A percentile compares a stretch with the other conserved stretches of the same genome.
Conservation (phyloP, 1,140 invertebrate species). For the Drosophila tsacasi region DNA sequence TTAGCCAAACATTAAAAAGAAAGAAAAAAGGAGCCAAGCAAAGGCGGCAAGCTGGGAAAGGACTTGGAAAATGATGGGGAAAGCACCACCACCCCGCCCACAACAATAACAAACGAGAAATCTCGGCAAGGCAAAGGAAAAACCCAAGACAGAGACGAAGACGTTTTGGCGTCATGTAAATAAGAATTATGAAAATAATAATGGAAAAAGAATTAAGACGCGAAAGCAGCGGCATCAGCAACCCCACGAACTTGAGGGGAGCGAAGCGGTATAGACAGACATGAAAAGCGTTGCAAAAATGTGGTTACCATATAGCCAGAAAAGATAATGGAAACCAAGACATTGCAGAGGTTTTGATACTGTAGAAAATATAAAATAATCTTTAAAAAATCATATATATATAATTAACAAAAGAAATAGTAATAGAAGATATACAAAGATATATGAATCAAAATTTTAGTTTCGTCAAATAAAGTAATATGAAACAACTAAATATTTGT, state of each 20-base stretch:
- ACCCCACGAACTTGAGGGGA: constrained; percentile 3
- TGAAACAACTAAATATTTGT: too few species aligned
- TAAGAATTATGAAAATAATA: constrained; percentile 85
- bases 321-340: background rate
- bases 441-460: too few species aligned
- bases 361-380: background rate
- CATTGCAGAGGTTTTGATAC: background rate
- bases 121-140: constrained; percentile 46
- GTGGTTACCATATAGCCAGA: constrained; percentile 32
- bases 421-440: too few species aligned
- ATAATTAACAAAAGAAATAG: background rate
- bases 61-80: constrained; percentile 19
- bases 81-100: constrained; percentile 17
- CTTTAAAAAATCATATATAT: background rate
- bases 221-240: constrained; percentile 45
- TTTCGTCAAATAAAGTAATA: too few species aligned
- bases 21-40: constrained; percentile 45
- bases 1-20: constrained; percentile 72
- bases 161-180: constrained; percentile 81
- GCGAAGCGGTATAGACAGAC: constrained; percentile 44
- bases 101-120: constrained; percentile 68
- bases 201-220: constrained; percentile 85
- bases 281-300: constrained; percentile 66
- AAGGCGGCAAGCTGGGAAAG: constrained; percentile 48
- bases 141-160: constrained; percentile 41